Conservation (phyloP, 64 coral and sea anemone species). For the Stichodactyla mertensii region DNA sequence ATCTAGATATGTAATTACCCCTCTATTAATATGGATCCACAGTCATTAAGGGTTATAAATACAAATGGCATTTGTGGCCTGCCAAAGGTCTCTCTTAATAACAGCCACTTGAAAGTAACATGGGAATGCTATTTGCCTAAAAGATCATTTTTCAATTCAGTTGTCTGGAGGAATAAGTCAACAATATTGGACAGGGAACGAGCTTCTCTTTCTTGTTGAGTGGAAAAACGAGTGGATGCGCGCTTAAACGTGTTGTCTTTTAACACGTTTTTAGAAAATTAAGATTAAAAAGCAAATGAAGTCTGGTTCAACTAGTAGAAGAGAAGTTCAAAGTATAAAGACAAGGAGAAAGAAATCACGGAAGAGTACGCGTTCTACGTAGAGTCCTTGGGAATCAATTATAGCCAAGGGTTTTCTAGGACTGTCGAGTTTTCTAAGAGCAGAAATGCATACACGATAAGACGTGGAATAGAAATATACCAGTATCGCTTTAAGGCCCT, state of each 20-base stretch:
- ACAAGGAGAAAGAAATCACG: background rate
- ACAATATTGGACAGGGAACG: background rate
- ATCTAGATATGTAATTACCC: slow-evolving; percentile 2
- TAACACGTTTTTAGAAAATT: background rate
- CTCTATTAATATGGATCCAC: background rate
- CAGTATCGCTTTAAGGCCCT: slow-evolving; percentile 18
- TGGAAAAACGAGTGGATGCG: background rate
- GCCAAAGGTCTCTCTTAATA: slow-evolving; percentile 1
- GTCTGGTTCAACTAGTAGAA: background rate
- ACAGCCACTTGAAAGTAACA: background rate
- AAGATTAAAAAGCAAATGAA: background rate
- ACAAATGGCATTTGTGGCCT: slow-evolving; percentile 8
- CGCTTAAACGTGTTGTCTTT: background rate
- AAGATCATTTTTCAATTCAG: slow-evolving; percentile 18
- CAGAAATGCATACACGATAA: background rate
- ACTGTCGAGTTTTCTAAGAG: background rate
- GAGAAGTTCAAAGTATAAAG: background rate
- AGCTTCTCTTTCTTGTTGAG: background rate
- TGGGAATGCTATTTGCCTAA: slow-evolving; percentile 5
- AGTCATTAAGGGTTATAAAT: slow-evolving; percentile 9
- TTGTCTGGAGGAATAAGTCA: background rate
- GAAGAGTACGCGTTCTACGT: background rate
- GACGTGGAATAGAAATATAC: background rate
- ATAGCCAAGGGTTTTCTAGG: background rate
- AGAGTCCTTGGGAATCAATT: background rate